Percentiles rank a stretch among this genome's conserved stretches.
These are phyloP conservation scores for Rhinoptilus africanus DNA, from an alignment of 2,113 vertebrate species.

Conservation along the genomic window DNA sequence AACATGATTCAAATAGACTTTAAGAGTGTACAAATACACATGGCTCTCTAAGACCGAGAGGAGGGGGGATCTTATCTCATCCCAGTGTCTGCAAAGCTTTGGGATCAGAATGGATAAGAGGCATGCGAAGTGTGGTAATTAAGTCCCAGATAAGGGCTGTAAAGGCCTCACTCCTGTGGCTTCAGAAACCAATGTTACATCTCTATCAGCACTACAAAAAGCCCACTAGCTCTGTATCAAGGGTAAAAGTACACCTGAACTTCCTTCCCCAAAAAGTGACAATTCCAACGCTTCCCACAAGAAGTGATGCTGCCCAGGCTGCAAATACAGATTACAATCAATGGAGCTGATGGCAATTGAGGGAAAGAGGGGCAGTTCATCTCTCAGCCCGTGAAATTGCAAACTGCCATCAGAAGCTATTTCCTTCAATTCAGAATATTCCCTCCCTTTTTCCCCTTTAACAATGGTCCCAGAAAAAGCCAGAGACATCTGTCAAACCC, in stretches of 20 bases:
- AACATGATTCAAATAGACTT: background rate
- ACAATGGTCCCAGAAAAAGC: slow-evolving; percentile 66
- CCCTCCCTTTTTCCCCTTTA: slow-evolving; percentile 47
- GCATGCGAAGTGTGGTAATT: background rate
- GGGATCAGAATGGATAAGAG: background rate
- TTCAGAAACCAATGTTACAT: background rate
- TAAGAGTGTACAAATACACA: background rate
- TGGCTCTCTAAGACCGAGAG: background rate
- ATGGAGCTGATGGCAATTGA: slow-evolving; percentile 53
- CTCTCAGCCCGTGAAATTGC: slow-evolving; percentile 55
- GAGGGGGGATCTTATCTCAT: background rate
- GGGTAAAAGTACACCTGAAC: background rate
- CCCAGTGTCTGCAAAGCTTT: background rate
- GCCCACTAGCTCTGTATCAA: background rate
- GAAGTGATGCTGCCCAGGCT: background rate
- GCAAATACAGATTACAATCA: background rate
- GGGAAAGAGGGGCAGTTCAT: slow-evolving; percentile 48
- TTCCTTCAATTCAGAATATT: slow-evolving; percentile 65
- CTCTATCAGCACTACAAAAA: background rate
- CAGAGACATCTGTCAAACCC: slow-evolving; percentile 65
- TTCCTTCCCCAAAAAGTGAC: background rate
- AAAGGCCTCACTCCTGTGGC: background rate
- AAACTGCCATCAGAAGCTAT: slow-evolving; percentile 56
- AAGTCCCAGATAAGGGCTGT: background rate
- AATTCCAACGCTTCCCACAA: background rate